Evolutionary conservation across 2,113 vertebrate species (phyloP).

Genomic region (Desmodus rotundus): DNA sequence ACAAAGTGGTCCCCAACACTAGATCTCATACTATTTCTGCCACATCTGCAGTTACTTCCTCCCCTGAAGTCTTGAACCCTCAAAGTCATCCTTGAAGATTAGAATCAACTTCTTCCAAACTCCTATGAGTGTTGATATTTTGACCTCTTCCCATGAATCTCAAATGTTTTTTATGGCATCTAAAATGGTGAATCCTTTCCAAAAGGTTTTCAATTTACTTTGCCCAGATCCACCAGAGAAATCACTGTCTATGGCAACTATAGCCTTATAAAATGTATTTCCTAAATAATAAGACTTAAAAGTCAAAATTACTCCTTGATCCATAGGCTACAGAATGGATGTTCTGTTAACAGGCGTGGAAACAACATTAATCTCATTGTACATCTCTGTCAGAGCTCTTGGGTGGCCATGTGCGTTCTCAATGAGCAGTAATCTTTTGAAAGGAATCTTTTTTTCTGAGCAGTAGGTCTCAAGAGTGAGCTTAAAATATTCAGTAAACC

Average conservation of each 20-base stretch:
- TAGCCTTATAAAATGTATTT: not conserved
- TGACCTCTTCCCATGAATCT: not conserved
- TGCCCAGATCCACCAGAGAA: not conserved
- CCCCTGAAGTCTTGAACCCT: not conserved
- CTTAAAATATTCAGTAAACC: not conserved
- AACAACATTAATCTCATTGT: not conserved
- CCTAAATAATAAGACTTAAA: not conserved
- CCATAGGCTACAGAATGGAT: not conserved
- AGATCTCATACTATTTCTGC: not conserved
- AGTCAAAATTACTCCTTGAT: not conserved
- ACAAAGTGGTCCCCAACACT: no score
- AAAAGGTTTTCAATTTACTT: not conserved
- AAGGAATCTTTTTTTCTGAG: not conserved
- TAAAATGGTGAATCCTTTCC: not conserved
- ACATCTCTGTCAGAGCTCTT: not conserved
- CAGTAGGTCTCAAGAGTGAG: not conserved
- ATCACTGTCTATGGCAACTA: not conserved
- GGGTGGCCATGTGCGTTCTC: not conserved
- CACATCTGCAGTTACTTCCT: not conserved
- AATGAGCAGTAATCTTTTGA: not conserved
- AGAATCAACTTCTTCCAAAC: not conserved
- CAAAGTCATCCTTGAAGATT: not conserved
- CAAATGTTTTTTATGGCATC: not conserved
- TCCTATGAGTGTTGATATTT: not conserved
- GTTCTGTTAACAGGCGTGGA: not conserved